Conservation (phyloP, 2,888 invertebrate species). For the Crematogaster levior region DNA sequence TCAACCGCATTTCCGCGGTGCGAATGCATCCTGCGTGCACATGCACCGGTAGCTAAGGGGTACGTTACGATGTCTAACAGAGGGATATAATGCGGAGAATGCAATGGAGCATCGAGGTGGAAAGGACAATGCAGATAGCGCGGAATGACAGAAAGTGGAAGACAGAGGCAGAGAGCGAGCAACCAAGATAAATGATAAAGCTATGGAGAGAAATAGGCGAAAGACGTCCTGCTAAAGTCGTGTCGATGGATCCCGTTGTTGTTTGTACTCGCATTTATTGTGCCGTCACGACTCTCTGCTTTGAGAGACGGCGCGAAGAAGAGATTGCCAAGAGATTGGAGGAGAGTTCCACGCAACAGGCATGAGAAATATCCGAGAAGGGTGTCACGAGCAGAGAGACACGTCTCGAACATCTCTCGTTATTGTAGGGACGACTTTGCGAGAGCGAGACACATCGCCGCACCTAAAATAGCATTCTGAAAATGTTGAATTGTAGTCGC, state of each 20-base stretch:
- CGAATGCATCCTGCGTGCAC: slow-evolving; percentile 44
- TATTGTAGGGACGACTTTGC: neutral
- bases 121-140: slow-evolving; percentile 47
- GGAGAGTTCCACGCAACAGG: slow-evolving; percentile 42
- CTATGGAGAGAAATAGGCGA: neutral
- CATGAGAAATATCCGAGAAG: slow-evolving; percentile 41
- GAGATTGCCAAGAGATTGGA: slow-evolving; percentile 7
- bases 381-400: slow-evolving; percentile 49
- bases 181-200: neutral
- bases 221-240: slow-evolving; percentile 36
- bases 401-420: slow-evolving; percentile 17
- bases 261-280: slow-evolving; percentile 49
- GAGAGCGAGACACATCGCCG: slow-evolving; percentile 21
- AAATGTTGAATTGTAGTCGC: neutral
- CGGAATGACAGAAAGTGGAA: neutral
- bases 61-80: slow-evolving; percentile 31
- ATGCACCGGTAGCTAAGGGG: slow-evolving; percentile 24
- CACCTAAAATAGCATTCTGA: slow-evolving; percentile 38
- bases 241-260: slow-evolving; percentile 57
- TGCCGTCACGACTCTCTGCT: slow-evolving; percentile 43
- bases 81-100: slow-evolving; percentile 36
- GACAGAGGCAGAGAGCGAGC: neutral
- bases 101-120: slow-evolving; percentile 39
- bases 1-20: slow-evolving; percentile 48
- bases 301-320: slow-evolving; percentile 20